Percentiles rank a stretch among this genome's conserved stretches.
These are phyloP conservation scores for Rhynchomys soricoides DNA, from an alignment of 2,113 vertebrate species.

Conservation along the genomic window DNA sequence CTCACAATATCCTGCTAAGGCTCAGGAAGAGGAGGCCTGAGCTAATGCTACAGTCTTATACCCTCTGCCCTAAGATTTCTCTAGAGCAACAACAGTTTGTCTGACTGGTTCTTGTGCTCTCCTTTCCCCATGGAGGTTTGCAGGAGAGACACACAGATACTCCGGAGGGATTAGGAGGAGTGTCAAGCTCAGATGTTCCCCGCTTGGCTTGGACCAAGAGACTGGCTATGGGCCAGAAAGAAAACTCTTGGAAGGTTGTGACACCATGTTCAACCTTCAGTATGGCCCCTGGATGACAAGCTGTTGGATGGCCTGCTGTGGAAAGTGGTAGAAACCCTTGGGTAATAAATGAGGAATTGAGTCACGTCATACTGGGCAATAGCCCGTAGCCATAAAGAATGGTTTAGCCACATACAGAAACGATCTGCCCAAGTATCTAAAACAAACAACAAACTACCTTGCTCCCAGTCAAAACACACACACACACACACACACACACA, in stretches of 20 bases:
- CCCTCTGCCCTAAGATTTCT: not conserved
- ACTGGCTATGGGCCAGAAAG: not conserved
- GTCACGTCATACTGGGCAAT: not conserved
- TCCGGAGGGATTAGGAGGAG: not conserved
- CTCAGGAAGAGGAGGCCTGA: not conserved
- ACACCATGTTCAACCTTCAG: not conserved
- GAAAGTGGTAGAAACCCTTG: not conserved
- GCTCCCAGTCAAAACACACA: not conserved
- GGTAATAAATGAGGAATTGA: not conserved
- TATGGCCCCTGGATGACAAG: not conserved
- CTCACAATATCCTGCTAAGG: not conserved
- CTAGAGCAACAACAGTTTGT: not conserved
- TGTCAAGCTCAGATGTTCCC: not conserved
- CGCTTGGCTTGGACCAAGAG: not conserved
- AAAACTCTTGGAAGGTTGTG: not conserved
- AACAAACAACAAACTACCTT: not conserved
- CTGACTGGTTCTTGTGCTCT: not conserved
- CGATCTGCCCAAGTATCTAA: not conserved
- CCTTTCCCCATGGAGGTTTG: not conserved
- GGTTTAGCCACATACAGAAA: not conserved
- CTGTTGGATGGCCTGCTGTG: not conserved
- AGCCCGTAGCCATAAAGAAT: not conserved
- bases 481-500: not conserved
- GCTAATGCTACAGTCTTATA: not conserved
- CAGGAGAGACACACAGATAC: not conserved